A percentile compares a stretch with the other conserved stretches of the same genome.
These are phyloP conservation scores for Macrosiphum euphorbiae DNA, from an alignment of 2,888 invertebrate species.

Conservation along the genomic window DNA sequence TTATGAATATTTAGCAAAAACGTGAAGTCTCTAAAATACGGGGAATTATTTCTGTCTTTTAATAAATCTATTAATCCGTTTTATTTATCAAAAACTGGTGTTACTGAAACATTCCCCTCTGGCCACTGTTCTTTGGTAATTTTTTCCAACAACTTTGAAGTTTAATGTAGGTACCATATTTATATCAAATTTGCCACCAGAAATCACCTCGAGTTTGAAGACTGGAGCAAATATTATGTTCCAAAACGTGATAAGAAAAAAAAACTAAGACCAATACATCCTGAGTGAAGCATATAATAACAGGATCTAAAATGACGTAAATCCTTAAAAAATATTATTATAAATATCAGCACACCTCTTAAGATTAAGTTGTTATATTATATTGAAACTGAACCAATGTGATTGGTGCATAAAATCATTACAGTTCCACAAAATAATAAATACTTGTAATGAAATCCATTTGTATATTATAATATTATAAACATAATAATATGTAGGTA, in stretches of 20 bases:
- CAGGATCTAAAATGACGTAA: neutral
- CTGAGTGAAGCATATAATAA: neutral
- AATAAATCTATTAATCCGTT: neutral
- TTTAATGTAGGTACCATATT: neutral
- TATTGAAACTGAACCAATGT: neutral
- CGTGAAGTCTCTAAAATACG: neutral
- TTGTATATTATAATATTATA: neutral
- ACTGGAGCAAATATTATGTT: neutral
- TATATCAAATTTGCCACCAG: too few relatives aligned
- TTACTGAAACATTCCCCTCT: neutral
- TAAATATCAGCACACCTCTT: neutral
- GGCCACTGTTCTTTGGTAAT: neutral
- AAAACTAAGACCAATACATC: neutral
- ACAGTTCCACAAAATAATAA: constrained; percentile 30
- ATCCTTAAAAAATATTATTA: neutral
- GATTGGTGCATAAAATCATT: neutral
- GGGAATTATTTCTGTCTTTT: neutral
- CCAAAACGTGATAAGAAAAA: neutral
- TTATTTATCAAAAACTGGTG: neutral
- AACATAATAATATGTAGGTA: neutral
- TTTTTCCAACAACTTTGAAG: neutral
- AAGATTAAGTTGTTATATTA: neutral
- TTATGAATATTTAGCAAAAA: neutral
- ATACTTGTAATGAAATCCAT: constrained; percentile 10
- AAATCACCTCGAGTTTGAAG: neutral